Evolutionary conservation across 2,113 vertebrate genomes (phyloP).

Genomic region (Muscicapa adusta): DNA sequence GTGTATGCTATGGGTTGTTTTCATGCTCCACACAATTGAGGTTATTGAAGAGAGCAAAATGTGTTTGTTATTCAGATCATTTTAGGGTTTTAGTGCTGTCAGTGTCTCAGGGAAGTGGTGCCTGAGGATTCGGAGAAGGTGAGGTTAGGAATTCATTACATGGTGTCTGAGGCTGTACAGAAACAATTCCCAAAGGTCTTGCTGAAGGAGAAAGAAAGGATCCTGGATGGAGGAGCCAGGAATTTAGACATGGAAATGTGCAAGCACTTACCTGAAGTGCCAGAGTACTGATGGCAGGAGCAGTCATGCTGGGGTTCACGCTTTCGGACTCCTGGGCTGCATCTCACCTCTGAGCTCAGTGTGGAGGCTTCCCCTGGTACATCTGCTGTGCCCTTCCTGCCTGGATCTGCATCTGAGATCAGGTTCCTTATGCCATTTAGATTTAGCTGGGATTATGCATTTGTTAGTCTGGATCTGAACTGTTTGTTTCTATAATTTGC

Average conservation of each 20-base stretch:
- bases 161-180: not conserved
- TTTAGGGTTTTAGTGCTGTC: not conserved
- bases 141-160: not conserved
- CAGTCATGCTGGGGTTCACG: not conserved
- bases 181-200: not conserved
- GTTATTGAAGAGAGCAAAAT: conserved; percentile 22
- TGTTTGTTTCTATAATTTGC: not conserved
- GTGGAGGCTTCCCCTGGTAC: not conserved
- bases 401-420: not conserved
- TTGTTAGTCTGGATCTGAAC: not conserved
- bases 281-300: not conserved
- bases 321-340: not conserved
- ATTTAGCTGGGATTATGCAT: not conserved
- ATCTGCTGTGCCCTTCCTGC: not conserved
- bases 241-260: not conserved
- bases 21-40: conserved; percentile 9
- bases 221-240: not conserved
- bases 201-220: not conserved
- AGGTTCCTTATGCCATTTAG: not conserved
- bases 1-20: conserved; percentile 36
- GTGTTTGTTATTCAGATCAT: conserved; percentile 5
- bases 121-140: not conserved
- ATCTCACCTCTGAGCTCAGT: not conserved
- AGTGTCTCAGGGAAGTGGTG: not conserved
- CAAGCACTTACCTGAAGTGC: not conserved